Conservation (phyloP, 2,888 invertebrate genomes). For the Tyria jacobaeae region DNA sequence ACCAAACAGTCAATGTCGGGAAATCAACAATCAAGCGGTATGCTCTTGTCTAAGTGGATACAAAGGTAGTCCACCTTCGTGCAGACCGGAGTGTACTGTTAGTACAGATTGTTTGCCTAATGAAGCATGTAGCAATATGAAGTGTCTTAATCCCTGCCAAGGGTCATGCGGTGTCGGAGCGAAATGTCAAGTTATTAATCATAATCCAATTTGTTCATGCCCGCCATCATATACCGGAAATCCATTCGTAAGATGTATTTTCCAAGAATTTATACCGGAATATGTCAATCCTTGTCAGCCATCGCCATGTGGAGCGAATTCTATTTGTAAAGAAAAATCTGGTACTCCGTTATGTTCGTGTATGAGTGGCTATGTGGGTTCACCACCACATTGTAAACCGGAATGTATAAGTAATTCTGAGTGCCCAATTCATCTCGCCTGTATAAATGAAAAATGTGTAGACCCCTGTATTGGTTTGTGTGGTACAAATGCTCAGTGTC, state of each 20-base stretch:
- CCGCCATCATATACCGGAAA: slow-evolving; percentile 89
- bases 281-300: slow-evolving; percentile 90
- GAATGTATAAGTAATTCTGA: slow-evolving; percentile 93
- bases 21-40: slow-evolving; percentile 90
- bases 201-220: slow-evolving; percentile 93
- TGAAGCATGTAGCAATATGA: slow-evolving; percentile 92
- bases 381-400: slow-evolving; percentile 92
- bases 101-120: slow-evolving; percentile 91
- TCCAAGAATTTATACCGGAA: slow-evolving; percentile 80
- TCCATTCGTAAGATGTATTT: slow-evolving; percentile 90
- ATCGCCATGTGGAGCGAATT: slow-evolving; percentile 93
- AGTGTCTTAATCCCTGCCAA: slow-evolving; percentile 93
- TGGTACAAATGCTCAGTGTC: slow-evolving; percentile 91
- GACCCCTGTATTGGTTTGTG: slow-evolving; percentile 92
- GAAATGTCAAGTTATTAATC: slow-evolving; percentile 91
- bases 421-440: slow-evolving; percentile 89
- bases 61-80: slow-evolving; percentile 92
- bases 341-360: slow-evolving; percentile 92
- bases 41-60: slow-evolving; percentile 91
- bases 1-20: slow-evolving; percentile 91
- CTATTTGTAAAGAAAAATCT: slow-evolving; percentile 89
- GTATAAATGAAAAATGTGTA: slow-evolving; percentile 91
- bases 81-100: slow-evolving; percentile 91
- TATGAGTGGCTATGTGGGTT: slow-evolving; percentile 88
- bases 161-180: slow-evolving; percentile 93